Conservation (phyloP, 2,888 invertebrate genomes). For the Cylindroiulus punctatus region DNA sequence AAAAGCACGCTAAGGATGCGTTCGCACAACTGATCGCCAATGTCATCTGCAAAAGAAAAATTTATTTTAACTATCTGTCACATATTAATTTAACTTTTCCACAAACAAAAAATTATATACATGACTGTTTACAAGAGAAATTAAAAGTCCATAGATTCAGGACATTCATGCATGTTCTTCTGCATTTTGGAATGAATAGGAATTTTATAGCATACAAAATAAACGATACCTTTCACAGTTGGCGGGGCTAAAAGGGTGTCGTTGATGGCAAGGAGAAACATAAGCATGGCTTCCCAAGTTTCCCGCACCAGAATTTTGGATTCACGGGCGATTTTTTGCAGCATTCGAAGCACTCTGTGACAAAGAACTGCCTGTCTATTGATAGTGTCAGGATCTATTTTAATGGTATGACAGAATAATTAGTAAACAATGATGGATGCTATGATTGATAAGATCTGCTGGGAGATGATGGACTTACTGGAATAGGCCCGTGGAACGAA, state of each 20-base stretch:
- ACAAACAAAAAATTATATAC: too few relatives aligned
- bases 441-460: background rate
- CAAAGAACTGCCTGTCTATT: constrained; percentile 91
- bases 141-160: too few relatives aligned
- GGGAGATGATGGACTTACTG: constrained; percentile 50
- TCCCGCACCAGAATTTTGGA: constrained; percentile 80
- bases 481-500: constrained; percentile 91
- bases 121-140: too few relatives aligned
- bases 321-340: constrained; percentile 82
- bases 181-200: too few relatives aligned
- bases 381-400: constrained; percentile 79
- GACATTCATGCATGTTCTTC: too few relatives aligned
- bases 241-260: constrained; percentile 92
- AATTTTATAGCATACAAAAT: too few relatives aligned
- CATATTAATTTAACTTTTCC: background rate
- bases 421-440: background rate
- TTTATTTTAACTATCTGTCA: background rate
- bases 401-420: background rate
- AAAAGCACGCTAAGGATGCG: constrained; percentile 92
- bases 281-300: constrained; percentile 89
- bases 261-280: constrained; percentile 89
- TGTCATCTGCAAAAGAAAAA: constrained; percentile 74
- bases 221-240: constrained; percentile 77
- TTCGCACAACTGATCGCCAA: constrained; percentile 94
- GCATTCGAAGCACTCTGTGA: constrained; percentile 85